Evolutionary conservation across 2,113 vertebrate genomes (phyloP).

Genomic region (Taurulus bubalis): DNA sequence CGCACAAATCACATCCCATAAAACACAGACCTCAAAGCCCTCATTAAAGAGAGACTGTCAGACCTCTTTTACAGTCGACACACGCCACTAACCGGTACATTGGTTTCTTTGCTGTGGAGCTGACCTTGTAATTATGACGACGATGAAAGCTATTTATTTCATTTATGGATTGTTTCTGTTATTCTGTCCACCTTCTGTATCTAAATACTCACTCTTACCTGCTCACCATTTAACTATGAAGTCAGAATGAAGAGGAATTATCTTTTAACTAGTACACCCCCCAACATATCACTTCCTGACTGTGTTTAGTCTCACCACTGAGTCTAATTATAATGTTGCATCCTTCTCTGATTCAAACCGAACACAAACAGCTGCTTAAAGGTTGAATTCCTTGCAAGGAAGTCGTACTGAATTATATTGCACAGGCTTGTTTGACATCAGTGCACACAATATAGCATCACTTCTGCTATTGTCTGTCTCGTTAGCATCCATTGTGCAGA

Average conservation of each 20-base stretch:
- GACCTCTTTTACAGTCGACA: constrained; percentile 46
- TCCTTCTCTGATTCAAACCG: constrained; percentile 1
- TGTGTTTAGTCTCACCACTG: neutral
- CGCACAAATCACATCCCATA: constrained; percentile 13
- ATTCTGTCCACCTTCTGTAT: constrained; percentile 1
- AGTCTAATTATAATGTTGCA: neutral
- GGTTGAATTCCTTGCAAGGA: neutral
- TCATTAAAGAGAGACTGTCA: constrained; percentile 34
- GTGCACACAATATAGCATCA: neutral
- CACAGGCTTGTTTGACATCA: neutral
- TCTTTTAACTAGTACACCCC: neutral
- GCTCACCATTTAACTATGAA: neutral
- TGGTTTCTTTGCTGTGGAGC: constrained; percentile 20
- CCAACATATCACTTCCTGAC: neutral
- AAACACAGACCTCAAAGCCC: neutral
- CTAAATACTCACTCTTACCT: neutral
- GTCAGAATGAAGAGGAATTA: neutral
- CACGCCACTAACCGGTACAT: constrained; percentile 42
- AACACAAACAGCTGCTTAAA: neutral
- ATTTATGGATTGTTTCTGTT: constrained; percentile 1
- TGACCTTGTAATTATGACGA: constrained; percentile 46
- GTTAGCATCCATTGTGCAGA: neutral
- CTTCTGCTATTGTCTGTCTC: neutral
- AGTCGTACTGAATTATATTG: neutral
- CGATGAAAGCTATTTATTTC: constrained; percentile 19